Base-by-base conservation (phyloP, 2,888 invertebrate species). In the Lysandra coridon region DNA sequence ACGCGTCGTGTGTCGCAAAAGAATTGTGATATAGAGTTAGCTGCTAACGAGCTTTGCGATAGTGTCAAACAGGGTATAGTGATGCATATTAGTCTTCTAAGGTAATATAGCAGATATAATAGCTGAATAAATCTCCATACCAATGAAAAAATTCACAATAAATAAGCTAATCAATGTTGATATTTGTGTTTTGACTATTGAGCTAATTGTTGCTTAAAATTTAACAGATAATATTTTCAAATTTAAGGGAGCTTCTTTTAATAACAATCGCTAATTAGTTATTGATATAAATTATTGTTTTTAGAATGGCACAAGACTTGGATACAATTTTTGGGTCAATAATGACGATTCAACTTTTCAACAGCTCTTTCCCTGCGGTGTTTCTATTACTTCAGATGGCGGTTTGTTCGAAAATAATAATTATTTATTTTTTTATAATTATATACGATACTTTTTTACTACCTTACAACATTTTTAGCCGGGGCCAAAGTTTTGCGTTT, bases 271-370 rank as follows among this genome's bases (percentile, higher is more conserved):
- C 49, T 49, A 3, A 49, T 49, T 49, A 49, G 10, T 49, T 12
- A 49, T 49, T 49, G 12, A 10, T 6, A 23, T 62, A 5, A n/a
- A 60, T 37, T 69, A 33, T 69, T 69, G 33, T 37, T 69, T 49
- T 4, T 17, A 69, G 69, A 69, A 12, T 93, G 82, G 88, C 87
- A 60, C 88, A 88, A 79, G 90, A 92, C 69, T 90, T 93, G 53
- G 89, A 93, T 83, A 85, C 86, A 82, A 89, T 89, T n/a, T 92
- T 94, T 81, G 93, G 93, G 3, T 87, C 86, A 12, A 90, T 92
- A 77, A 88, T 93, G 82, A 89, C 93, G 57, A 82, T 92, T 75
- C 93, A 94, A 85, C 83, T 94, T 77, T 91, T 87, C 81, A 87
- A 87, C 81, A 92, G 92, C 84, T 91, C 89, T 1, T 90, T 90